These are phyloP conservation scores for Chalcosyrphus nemorum DNA, from an alignment of 2,888 invertebrate species.

Conservation along the genomic window DNA sequence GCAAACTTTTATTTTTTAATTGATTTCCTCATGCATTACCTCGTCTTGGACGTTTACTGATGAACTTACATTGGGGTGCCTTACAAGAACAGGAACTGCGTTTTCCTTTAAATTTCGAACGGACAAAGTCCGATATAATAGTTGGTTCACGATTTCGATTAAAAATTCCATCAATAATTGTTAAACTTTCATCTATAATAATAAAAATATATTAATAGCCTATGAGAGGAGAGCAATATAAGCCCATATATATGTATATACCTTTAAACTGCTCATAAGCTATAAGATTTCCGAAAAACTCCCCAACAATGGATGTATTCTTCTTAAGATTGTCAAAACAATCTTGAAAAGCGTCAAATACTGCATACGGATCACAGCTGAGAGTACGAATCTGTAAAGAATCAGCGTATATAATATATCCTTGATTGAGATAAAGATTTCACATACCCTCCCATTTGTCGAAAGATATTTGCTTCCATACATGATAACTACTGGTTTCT, in stretches of 20 bases:
- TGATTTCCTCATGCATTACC: not conserved
- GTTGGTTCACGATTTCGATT: constrained; percentile 53
- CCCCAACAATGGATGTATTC: constrained; percentile 12
- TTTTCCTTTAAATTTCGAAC: constrained; percentile 40
- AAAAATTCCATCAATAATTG: constrained; percentile 42
- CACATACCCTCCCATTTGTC: constrained; percentile 6
- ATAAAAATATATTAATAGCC: not conserved
- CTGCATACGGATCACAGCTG: not conserved
- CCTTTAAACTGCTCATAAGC: constrained; percentile 23
- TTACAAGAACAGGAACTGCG: not conserved
- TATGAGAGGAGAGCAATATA: no score
- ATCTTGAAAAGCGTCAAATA: not conserved
- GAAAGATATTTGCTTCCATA: constrained; percentile 19
- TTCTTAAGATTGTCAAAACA: not conserved
- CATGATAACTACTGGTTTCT: constrained; percentile 30
- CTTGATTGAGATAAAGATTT: not conserved
- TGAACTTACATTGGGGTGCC: constrained; percentile 7
- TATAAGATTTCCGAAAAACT: constrained; percentile 50
- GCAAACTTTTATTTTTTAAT: no score
- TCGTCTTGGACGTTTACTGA: constrained; percentile 1
- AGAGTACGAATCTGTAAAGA: constrained; percentile 25
- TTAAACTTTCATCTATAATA: constrained; percentile 2
- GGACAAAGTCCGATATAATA: constrained; percentile 25
- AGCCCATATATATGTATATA: no score
- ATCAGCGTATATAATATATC: not conserved